Conservation (phyloP, 2,113 vertebrate genomes). For the Struthio camelus region DNA sequence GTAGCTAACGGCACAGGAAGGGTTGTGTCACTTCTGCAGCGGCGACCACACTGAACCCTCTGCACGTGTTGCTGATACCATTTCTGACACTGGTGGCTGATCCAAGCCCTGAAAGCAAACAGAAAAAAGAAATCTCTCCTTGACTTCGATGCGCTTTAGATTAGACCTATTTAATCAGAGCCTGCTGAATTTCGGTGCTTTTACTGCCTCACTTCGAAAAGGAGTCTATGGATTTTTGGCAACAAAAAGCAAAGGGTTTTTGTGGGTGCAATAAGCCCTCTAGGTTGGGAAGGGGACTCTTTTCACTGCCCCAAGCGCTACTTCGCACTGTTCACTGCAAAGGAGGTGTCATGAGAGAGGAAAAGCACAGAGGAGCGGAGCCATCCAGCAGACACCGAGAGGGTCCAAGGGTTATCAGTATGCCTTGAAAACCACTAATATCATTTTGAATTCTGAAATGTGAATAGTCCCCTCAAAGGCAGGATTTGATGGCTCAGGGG, state of each 20-base stretch:
- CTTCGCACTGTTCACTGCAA: conserved; percentile 4
- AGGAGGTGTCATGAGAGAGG: not conserved
- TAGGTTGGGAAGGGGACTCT: not conserved
- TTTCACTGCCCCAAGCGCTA: not conserved
- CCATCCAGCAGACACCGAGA: not conserved
- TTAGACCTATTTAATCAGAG: conserved; percentile 33
- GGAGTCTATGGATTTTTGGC: not conserved
- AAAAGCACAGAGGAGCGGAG: not conserved
- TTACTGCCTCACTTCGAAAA: conserved; percentile 33
- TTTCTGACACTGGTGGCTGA: not conserved
- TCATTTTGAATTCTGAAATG: not conserved
- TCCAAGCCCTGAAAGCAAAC: not conserved
- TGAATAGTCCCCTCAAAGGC: not conserved
- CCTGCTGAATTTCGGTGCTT: conserved; percentile 35
- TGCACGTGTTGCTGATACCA: not conserved
- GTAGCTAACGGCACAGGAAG: not conserved
- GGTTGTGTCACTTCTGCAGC: not conserved
- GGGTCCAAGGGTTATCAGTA: not conserved
- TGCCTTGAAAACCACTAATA: not conserved
- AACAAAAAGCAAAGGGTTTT: not conserved
- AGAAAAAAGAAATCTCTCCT: not conserved
- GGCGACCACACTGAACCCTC: not conserved
- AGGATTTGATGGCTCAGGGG: not conserved
- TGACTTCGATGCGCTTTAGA: not conserved
- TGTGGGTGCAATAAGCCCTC: not conserved